phyloP scores from a whole-genome alignment of 2,797 vertebrate genomes.

The Anableps anableps region DNA sequence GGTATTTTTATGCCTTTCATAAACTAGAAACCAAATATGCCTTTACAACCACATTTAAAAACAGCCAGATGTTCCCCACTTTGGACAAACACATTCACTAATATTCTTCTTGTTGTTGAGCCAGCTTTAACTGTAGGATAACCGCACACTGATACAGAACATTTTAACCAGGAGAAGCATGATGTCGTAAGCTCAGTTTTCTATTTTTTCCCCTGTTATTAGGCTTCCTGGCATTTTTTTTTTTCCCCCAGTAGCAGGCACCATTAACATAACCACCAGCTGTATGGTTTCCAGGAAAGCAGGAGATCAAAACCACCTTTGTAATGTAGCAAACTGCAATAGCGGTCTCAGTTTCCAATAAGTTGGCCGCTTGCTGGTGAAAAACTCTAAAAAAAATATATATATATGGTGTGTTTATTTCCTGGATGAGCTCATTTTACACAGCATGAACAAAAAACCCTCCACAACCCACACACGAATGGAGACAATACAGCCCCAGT shows the following conservation, averaged over 20 bases:
- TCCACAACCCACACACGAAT: too few relatives aligned
- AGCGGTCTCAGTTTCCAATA: constrained; percentile 34
- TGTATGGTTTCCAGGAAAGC: constrained; percentile 68
- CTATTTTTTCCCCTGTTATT: background rate
- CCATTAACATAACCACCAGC: constrained; percentile 64
- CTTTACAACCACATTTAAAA: background rate
- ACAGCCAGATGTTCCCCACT: background rate
- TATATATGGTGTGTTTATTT: constrained; percentile 33
- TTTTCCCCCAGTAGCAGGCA: constrained; percentile 43
- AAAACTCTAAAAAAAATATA: constrained; percentile 33
- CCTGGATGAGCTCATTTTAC: constrained; percentile 54
- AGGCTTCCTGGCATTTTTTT: constrained; percentile 15
- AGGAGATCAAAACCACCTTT: constrained; percentile 46
- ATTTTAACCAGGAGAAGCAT: too few relatives aligned
- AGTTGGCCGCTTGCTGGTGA: constrained; percentile 11
- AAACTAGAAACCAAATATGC: background rate
- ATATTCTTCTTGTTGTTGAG: background rate
- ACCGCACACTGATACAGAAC: background rate
- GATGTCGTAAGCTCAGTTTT: too few relatives aligned
- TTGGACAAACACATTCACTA: background rate
- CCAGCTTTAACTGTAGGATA: background rate
- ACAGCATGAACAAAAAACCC: constrained; percentile 7
- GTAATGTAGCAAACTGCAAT: constrained; percentile 32
- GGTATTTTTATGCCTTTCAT: background rate
- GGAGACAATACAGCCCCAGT: constrained; percentile 31